Base-by-base conservation (phyloP, 1,140 invertebrate species). In the Halictus rubicundus region DNA sequence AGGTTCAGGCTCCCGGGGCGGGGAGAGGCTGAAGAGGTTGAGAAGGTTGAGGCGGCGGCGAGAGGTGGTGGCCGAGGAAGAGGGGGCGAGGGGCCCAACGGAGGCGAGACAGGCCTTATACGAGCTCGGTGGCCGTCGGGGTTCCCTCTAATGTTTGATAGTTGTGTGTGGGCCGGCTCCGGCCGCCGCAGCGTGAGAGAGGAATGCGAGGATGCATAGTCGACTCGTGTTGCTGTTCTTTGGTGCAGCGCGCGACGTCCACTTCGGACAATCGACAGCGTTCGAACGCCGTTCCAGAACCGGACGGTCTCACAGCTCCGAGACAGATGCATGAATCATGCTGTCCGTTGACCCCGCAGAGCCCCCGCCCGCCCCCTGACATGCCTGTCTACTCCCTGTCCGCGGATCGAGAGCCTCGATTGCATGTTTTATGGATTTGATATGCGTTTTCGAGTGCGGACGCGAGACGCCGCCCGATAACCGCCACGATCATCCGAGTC, bases 161-260 rank as follows among this genome's bases (percentile, higher is more conserved):
- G 84, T 87, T 88, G 87, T 88, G 89, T 90, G 89, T 90, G 88
- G 89, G 89, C 89, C 83, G 85, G 76, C 80, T 73, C 73, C 57
- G 83, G 76, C 84, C 87, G 84, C 85, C 85, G 80, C 88, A 91
- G 90, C 90, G 90, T 91, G 90, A 91, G 90, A 91, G 90, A 91
- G 90, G 90, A 91, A 91, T 91, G 90, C 90, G 87, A 80, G 86
- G 87, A 90, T 90, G 89, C 89, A 91, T 91, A 90, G 90, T 80
- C 82, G 81, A 86, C 85, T 85, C 82, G 86, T 89, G 87, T 89
- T 88, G 86, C 80, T 69, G 85, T 83, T 86, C 73, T 76, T 86
- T 69, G 80, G 84, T 76, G 84, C 68, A 80, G 72, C 83, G 70
- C 49, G 80, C 72, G 80, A 68, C 83, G 42, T 86, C 76, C 59